Percentiles rank a stretch among this genome's conserved stretches.
Evolutionary conservation across 2,113 vertebrate genomes (phyloP).

Genomic region (Mus musculus): GRCm39 chr8:108921501-108922000

Average conservation of each 20-base stretch:
- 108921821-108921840: background rate
- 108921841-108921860: background rate
- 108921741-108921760: background rate
- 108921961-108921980: constrained; percentile 3
- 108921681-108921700: background rate
- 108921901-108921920: background rate
- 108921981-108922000: background rate
- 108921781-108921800: background rate
- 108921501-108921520: background rate
- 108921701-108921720: background rate
- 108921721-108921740: background rate
- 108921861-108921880: background rate
- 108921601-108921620: background rate
- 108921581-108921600: background rate
- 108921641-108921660: background rate
- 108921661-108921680: background rate
- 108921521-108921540: background rate
- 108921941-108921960: background rate
- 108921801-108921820: background rate
- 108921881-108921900: background rate
- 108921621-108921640: background rate
- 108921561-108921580: background rate
- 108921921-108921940: background rate
- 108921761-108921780: background rate
- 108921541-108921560: background rate